Evolutionary conservation across 1,140 invertebrate species (phyloP).

Genomic region (Hormaphis cornu): DNA sequence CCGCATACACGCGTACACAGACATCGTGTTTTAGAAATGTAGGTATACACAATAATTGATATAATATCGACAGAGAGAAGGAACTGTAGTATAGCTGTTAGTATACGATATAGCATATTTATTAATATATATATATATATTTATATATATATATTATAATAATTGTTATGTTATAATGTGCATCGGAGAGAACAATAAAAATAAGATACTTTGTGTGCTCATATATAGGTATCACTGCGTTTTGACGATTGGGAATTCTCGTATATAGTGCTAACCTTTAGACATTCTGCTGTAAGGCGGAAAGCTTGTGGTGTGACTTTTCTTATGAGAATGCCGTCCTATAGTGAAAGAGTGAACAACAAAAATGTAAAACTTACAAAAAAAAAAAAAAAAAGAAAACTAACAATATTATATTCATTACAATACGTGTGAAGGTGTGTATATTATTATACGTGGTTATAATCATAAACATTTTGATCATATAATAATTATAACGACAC

Average conservation of each 20-base stretch:
- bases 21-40: too few relatives aligned
- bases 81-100: too few relatives aligned
- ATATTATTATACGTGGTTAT: too few relatives aligned
- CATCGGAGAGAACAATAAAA: constrained; percentile 11
- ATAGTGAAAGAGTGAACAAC: constrained; percentile 11
- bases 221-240: constrained; percentile 9
- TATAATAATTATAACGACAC: too few relatives aligned
- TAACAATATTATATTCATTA: neutral
- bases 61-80: too few relatives aligned
- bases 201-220: constrained; percentile 25
- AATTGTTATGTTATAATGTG: constrained; percentile 21
- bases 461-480: too few relatives aligned
- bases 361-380: neutral
- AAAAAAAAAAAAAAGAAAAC: neutral
- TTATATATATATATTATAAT: too few relatives aligned
- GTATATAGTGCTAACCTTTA: constrained; percentile 25
- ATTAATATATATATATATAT: too few relatives aligned
- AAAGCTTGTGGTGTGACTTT: constrained; percentile 27
- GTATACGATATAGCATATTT: too few relatives aligned
- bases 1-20: too few relatives aligned
- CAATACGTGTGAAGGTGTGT: too few relatives aligned
- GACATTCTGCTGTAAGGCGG: constrained; percentile 27
- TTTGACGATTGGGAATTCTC: constrained; percentile 10
- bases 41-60: too few relatives aligned
- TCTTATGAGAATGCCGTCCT: constrained; percentile 31